Evolutionary conservation across 2,888 invertebrate genomes (phyloP), one percentile per base, ranked within the genome.

Genomic region (Diploptera punctata): DNA sequence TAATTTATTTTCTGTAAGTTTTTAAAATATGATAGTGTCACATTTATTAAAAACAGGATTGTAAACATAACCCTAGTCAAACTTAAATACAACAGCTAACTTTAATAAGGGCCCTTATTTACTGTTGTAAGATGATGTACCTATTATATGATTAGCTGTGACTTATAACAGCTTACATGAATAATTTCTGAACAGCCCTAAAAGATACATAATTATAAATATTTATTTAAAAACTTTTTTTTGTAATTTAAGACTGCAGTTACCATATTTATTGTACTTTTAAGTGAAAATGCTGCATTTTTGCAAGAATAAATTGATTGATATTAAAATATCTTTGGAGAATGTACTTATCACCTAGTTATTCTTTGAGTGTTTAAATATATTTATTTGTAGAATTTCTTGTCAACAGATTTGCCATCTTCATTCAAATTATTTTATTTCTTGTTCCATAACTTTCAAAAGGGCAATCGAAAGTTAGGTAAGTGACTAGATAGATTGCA

Each of bases 391-490:
- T 57, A 57, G 57, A 57, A 13, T 16, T 57, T 52, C n/a, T 57
- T 57, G 29, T n/a, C 57, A 29, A 29, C 57, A 57, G 57, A 29
- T 29, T 57, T 61, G 24, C 31, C 49, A 61, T 29, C 65, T 47
- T 65, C 65, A 65, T 65, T 47, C 65, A 65, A 38, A 65, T 65
- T 65, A 33, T 68, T 70, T 68, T 38, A 52, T 61, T 68, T 73
- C 73, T 73, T 52, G 70, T 73, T 69, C 57, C 70, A 70, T 67
- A 70, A 70, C 70, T 65, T 69, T 70, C 67, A 69, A 73, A 70
- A 70, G 70, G 73, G 73, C 68, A 68, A 33, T 68, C 52, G 54
- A 24, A 38, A 38, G 26, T 54, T 68, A 52, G 68, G 68, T 68
- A 68, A 68, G 68, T 68, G n/a, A 10, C 19, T 68, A 47, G 65